phyloP scores from a whole-genome alignment of 2,888 invertebrate species.

The Eueremaeus valkanovi region DNA sequence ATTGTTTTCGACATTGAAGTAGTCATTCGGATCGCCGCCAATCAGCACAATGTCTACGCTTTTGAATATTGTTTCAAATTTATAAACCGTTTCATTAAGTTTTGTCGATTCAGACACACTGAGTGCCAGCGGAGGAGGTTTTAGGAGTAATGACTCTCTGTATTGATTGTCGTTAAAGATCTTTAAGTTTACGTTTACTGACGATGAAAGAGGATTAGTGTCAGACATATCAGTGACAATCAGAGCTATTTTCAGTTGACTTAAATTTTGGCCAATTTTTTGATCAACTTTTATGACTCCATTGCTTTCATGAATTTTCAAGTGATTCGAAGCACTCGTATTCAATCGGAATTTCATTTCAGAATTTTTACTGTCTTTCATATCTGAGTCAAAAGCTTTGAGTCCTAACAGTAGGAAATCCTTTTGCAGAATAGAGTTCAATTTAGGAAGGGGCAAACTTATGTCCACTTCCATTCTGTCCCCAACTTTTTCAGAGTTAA shows the following conservation, averaged over 20 bases:
- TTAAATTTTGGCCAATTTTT: not conserved
- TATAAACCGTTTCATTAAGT: constrained; percentile 27
- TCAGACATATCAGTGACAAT: not conserved
- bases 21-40: constrained; percentile 64
- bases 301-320: constrained; percentile 20
- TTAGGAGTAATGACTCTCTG: constrained; percentile 16
- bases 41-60: constrained; percentile 52
- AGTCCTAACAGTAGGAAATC: constrained; percentile 34
- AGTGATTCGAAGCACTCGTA: not conserved
- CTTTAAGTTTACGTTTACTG: not conserved
- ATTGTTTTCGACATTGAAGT: constrained; percentile 67
- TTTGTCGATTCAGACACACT: constrained; percentile 34
- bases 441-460: not conserved
- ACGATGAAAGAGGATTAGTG: not conserved
- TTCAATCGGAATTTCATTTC: not conserved
- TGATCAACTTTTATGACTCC: constrained; percentile 10
- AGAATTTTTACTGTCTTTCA: constrained; percentile 1
- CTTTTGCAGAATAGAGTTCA: constrained; percentile 29
- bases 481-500: not conserved
- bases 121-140: not conserved
- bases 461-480: not conserved
- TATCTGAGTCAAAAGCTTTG: constrained; percentile 31
- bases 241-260: not conserved
- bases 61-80: constrained; percentile 26
- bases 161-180: not conserved